These are phyloP conservation scores for Drosophila trapezifrons DNA, from an alignment of 1,140 invertebrate species.

Conservation along the genomic window DNA sequence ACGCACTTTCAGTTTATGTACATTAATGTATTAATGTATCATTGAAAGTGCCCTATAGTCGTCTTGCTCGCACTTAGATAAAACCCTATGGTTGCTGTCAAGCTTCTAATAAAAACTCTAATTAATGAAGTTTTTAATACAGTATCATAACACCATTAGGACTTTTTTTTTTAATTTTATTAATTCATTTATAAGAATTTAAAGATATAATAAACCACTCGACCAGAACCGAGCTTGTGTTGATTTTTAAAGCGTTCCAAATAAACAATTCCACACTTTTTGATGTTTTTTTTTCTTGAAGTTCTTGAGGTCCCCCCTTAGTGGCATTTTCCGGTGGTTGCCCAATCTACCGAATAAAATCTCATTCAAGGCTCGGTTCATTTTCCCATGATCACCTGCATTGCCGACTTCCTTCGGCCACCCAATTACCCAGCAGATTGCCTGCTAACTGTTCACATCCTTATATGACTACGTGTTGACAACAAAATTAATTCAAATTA, in stretches of 20 bases:
- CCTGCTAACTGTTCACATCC: conserved; percentile 70
- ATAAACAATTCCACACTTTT: background rate
- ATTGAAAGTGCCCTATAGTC: no score
- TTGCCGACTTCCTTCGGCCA: conserved; percentile 26
- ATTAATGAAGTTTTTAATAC: no score
- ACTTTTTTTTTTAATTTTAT: no score
- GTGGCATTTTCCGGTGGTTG: conserved; percentile 21
- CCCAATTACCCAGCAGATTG: conserved; percentile 52
- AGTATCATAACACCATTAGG: no score
- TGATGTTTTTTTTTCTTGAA: background rate
- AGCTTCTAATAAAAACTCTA: no score
- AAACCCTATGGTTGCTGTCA: no score
- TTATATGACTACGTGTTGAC: conserved; percentile 77
- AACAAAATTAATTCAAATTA: conserved; percentile 83
- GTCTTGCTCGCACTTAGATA: no score
- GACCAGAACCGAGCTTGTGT: background rate
- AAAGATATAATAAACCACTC: background rate
- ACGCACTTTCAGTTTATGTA: no score
- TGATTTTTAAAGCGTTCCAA: background rate
- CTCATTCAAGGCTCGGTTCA: conserved; percentile 2
- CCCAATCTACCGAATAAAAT: conserved; percentile 27
- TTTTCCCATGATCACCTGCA: conserved; percentile 30
- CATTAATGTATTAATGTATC: no score
- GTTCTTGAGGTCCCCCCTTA: background rate
- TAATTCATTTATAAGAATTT: background rate